phyloP scores from a whole-genome alignment of 2,113 vertebrate genomes.

The Anser brachyrhynchus region DNA sequence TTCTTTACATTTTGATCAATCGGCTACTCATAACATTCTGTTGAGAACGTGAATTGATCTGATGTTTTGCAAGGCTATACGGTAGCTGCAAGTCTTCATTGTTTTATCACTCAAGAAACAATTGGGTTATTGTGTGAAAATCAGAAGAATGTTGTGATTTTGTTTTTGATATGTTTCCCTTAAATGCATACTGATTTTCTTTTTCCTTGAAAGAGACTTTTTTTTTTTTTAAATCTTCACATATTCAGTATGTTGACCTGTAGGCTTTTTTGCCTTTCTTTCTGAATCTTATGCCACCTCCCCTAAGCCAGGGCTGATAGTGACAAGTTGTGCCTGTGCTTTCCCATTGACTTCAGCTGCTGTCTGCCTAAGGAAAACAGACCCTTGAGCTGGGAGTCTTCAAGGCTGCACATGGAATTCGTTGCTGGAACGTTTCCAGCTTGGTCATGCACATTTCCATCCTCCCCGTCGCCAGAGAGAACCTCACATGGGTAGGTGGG shows the following conservation, averaged over 20 bases:
- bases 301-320: neutral
- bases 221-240: neutral
- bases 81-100: neutral
- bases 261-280: neutral
- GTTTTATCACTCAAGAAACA: neutral
- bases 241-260: neutral
- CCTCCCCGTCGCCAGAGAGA: neutral
- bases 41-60: neutral
- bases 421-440: neutral
- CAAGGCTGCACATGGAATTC: neutral
- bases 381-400: neutral
- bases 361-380: neutral
- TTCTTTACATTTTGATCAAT: neutral
- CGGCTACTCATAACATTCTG: neutral
- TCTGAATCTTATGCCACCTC: neutral
- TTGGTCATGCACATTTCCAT: neutral
- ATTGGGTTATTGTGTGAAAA: conserved; percentile 6
- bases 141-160: neutral
- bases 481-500: rapidly evolving
- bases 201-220: neutral
- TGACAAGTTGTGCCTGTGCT: neutral
- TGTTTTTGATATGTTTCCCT: neutral
- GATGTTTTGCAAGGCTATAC: neutral
- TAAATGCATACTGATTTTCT: neutral
- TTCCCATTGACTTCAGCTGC: neutral